Conservation (phyloP, 2,888 invertebrate genomes). For the Microdon myrmicae region DNA sequence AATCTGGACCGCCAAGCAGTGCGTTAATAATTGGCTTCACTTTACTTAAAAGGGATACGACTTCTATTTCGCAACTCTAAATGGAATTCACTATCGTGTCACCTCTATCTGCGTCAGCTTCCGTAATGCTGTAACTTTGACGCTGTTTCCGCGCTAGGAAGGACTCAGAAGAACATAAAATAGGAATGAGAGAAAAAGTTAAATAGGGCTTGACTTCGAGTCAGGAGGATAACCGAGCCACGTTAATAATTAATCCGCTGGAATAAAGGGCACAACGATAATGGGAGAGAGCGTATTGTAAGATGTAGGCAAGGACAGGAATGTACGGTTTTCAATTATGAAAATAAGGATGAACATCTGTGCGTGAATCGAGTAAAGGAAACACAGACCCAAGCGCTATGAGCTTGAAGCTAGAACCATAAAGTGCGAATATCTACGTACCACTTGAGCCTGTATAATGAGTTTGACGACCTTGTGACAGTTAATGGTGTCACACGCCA, state of each 20-base stretch:
- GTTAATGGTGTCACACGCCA: constrained; percentile 37
- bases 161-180: constrained; percentile 10
- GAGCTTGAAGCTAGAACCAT: constrained; percentile 2
- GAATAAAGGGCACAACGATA: constrained; percentile 19
- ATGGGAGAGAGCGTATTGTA: not conserved
- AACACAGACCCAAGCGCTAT: no score
- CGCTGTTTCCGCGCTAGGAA: not conserved
- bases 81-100: constrained; percentile 34
- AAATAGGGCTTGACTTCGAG: constrained; percentile 8
- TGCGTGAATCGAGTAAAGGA: constrained; percentile 11
- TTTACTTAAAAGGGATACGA: constrained; percentile 42
- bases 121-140: constrained; percentile 2
- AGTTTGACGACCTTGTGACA: constrained; percentile 41
- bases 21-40: constrained; percentile 44
- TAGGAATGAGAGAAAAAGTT: constrained; percentile 16
- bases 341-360: constrained; percentile 42
- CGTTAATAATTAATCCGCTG: constrained; percentile 46
- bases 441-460: constrained; percentile 31
- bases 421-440: constrained; percentile 5
- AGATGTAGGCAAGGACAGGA: constrained; percentile 7
- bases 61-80: constrained; percentile 43
- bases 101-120: constrained; percentile 18
- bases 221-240: constrained; percentile 28
- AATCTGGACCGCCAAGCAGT: constrained; percentile 20
- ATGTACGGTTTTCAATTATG: constrained; percentile 44